These are phyloP conservation scores for Neoniphon sammara DNA, from an alignment of 2,797 vertebrate genomes.

Conservation along the genomic window DNA sequence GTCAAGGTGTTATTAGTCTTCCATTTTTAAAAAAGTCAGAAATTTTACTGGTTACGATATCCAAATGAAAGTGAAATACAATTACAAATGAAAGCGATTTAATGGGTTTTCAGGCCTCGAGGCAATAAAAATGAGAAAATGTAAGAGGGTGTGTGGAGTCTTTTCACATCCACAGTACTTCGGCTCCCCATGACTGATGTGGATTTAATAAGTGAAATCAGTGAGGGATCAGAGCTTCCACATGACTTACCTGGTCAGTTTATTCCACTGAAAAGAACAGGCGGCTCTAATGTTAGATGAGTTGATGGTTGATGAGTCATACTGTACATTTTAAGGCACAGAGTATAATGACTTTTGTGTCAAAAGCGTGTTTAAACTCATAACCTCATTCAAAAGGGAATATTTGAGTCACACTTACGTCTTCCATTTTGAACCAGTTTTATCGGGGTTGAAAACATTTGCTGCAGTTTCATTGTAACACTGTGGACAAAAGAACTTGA, in stretches of 20 bases:
- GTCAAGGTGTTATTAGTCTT: no score
- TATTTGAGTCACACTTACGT: neutral
- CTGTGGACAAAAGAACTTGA: neutral
- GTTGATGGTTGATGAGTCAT: neutral
- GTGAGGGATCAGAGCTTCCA: neutral
- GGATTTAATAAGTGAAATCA: neutral
- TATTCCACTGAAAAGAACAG: no score
- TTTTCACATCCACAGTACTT: neutral
- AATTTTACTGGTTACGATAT: no score
- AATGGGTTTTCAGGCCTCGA: neutral
- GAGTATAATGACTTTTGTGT: neutral
- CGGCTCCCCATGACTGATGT: no score
- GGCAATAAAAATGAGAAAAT: neutral
- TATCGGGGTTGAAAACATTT: conserved; percentile 6
- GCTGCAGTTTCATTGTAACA: neutral
- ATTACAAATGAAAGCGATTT: no score
- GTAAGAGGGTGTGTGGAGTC: no score
- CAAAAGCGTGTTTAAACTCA: neutral
- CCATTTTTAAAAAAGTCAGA: no score
- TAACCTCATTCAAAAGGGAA: neutral
- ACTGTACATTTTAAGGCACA: neutral
- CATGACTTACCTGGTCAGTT: neutral
- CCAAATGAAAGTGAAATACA: no score
- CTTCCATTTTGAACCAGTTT: neutral
- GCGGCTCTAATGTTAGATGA: no score